Conservation (phyloP, 35 echinoderm and acorn worm species). For the Eucidaris tribuloides region DNA sequence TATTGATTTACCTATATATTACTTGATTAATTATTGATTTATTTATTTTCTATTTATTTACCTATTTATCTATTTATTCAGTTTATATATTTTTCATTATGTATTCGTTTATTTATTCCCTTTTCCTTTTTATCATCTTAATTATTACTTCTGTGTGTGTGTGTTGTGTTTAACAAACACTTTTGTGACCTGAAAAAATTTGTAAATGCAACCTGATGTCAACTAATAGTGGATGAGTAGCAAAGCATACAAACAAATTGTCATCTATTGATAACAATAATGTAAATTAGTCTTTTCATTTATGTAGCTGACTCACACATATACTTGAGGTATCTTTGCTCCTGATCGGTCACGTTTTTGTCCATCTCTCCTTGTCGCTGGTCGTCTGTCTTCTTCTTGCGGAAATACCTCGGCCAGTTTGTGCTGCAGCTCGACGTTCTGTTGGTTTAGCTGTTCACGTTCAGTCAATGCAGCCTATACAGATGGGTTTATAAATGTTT, state of each 20-base stretch:
- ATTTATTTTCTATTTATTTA: too few species aligned
- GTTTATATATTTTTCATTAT: too few species aligned
- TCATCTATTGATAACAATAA: neutral
- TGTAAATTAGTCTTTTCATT: too few species aligned
- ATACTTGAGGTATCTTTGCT: conserved; percentile 95
- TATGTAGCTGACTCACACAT: conserved; percentile 99
- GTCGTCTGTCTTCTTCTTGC: conserved; percentile 93
- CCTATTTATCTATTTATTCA: too few species aligned
- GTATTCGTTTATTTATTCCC: too few species aligned
- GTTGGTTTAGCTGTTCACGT: conserved; percentile 54
- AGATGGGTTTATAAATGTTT: neutral
- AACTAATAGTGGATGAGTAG: neutral
- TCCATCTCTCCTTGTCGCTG: conserved; percentile 94
- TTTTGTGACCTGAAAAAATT: neutral
- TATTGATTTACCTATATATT: too few species aligned
- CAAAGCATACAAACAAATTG: neutral
- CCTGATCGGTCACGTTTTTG: conserved; percentile 93
- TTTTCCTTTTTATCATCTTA: neutral
- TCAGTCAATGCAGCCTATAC: conserved; percentile 43
- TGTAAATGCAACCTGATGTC: neutral
- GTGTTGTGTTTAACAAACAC: neutral
- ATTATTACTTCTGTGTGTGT: neutral
- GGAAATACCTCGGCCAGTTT: conserved; percentile 92
- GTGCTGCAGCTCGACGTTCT: conserved; percentile 85
- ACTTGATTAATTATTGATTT: too few species aligned